phyloP scores from a whole-genome alignment of 2,797 vertebrate species.

The Columba guinea region DNA sequence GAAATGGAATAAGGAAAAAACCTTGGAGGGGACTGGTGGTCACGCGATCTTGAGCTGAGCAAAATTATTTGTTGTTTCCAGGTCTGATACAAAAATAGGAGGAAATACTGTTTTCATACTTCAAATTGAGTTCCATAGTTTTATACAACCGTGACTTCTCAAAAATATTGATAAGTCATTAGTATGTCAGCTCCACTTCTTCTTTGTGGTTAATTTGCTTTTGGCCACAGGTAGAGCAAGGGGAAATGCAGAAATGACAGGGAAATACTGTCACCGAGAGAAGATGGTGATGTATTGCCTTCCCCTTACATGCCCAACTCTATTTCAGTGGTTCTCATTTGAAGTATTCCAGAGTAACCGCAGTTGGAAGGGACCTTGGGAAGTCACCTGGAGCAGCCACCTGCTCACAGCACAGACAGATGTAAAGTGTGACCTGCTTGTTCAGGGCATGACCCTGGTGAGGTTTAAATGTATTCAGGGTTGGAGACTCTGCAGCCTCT shows the following conservation, averaged over 20 bases:
- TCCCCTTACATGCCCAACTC: not conserved
- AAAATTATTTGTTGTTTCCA: not conserved
- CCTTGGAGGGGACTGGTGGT: not conserved
- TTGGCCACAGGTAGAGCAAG: not conserved
- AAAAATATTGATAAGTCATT: not conserved
- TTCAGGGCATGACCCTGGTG: not conserved
- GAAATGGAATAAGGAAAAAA: not conserved
- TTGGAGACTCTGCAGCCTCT: not conserved
- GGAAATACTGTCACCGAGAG: not conserved
- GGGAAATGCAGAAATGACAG: not conserved
- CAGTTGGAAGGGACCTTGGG: not conserved
- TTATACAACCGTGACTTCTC: not conserved
- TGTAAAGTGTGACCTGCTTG: not conserved
- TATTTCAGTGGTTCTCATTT: not conserved
- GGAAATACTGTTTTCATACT: not conserved
- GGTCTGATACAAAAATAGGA: not conserved
- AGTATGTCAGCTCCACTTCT: not conserved
- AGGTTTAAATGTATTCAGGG: not conserved
- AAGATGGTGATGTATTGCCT: not conserved
- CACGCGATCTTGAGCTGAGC: not conserved
- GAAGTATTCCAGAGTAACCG: not conserved
- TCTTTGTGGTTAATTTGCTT: not conserved
- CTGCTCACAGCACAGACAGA: not conserved
- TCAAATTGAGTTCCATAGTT: not conserved
- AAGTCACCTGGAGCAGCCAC: not conserved